Conservation (phyloP, 64 coral and sea anemone species). For the Anthopleura sola region DNA sequence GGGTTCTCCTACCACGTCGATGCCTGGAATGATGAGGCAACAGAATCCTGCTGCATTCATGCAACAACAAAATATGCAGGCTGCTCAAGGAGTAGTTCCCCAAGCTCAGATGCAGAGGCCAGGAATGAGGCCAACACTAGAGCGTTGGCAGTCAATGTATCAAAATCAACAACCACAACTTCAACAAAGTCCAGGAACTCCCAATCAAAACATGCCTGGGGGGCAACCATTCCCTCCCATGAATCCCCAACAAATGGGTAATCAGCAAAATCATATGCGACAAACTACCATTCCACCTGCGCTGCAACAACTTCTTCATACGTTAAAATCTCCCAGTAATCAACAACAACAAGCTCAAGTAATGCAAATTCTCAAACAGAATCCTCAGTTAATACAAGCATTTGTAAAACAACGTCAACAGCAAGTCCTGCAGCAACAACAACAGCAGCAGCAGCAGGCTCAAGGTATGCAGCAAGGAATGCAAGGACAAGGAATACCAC, state of each 20-base stretch:
- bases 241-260: constrained; percentile 45
- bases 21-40: constrained; percentile 24
- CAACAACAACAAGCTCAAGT: constrained; percentile 80
- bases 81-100: background rate
- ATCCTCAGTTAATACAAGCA: constrained; percentile 81
- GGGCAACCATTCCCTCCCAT: constrained; percentile 47
- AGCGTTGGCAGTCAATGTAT: constrained; percentile 28
- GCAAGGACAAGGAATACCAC: constrained; percentile 46
- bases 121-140: constrained; percentile 17
- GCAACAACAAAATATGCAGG: constrained; percentile 45
- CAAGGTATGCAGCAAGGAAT: constrained; percentile 63
- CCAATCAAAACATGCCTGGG: constrained; percentile 41
- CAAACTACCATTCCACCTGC: constrained; percentile 50
- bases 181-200: constrained; percentile 40
- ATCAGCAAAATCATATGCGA: constrained; percentile 70
- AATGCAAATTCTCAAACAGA: constrained; percentile 83
- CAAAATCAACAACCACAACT: constrained; percentile 35
- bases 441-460: constrained; percentile 74
- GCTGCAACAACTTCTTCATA: constrained; percentile 76
- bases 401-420: constrained; percentile 67
- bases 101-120: constrained; percentile 45
- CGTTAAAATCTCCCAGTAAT: constrained; percentile 46
- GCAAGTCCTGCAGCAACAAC: constrained; percentile 46
- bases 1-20: constrained; percentile 33
- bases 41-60: constrained; percentile 18